Base-by-base conservation (phyloP, 2,888 invertebrate species). In the Patella ulyssiponensis region DNA sequence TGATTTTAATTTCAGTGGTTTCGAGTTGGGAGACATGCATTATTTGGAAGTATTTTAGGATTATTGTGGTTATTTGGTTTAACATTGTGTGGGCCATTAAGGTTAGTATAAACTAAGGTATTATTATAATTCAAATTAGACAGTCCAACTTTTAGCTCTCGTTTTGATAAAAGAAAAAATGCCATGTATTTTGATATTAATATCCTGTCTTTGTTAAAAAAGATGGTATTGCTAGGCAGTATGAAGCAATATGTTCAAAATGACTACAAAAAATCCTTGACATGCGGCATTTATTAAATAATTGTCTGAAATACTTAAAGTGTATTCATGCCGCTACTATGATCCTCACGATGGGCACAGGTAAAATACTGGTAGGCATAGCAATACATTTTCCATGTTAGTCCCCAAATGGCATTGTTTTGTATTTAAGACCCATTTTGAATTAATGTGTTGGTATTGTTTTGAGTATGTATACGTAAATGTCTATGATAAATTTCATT, bases 21-120 rank as follows among this genome's bases (percentile, higher is more conserved):
- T 73, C 85, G 91, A n/a, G 86, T 92, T 9, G 77, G 85, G 27
- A 87, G 92, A 17, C 91, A 92, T 88, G 91, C 92, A 23, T 79
- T 92, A 74, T 84, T 92, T 76, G 90, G 91, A 20, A 88, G 89
- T 71, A 77, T 92, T 9, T 90, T 93, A 54, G 90, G 92, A 72
- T 86, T 93, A 23, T 83, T 93, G 15, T 93, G 93, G 93, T 88
- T 93, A 80, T 93, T 93, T 89, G 93, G 93, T 2, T 89, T 93
- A n/a, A 92, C 93, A 0, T 90, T 92, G 14, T 93, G 93, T 87
- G 93, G 93, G 12, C 93, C 93, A 3, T 86, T 93, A 15, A 89
- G 93, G 89, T 89, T 80, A 85, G 86, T 76, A 27, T 33, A 44
- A 44, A 44, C 44, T 9, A 5, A 44, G 44, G 44, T 44, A 44